Conservation (phyloP, 2,113 vertebrate species). For the Myotis yumanensis region DNA sequence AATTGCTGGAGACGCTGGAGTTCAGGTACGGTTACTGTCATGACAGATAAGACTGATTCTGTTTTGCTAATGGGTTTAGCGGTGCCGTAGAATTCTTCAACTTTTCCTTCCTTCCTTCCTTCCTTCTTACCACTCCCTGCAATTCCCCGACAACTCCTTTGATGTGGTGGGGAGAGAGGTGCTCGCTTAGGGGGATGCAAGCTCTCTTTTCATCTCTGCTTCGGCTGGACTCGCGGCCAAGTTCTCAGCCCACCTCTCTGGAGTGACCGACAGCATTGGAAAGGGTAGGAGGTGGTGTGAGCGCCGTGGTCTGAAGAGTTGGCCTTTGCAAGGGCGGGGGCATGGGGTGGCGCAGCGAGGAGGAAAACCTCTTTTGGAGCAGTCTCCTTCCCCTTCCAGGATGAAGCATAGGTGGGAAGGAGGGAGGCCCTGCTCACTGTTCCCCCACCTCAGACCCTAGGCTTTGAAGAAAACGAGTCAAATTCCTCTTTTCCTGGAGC, state of each 20-base stretch:
- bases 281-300: not conserved
- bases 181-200: not conserved
- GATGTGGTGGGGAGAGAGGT: not conserved
- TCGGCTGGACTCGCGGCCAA: not conserved
- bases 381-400: not conserved
- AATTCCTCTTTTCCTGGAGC: not conserved
- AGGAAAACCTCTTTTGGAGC: constrained; percentile 2
- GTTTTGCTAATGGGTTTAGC: not conserved
- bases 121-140: not conserved
- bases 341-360: not conserved
- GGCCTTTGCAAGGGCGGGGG: not conserved
- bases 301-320: not conserved
- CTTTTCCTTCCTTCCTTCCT: not conserved
- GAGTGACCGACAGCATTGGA: not conserved
- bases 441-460: not conserved
- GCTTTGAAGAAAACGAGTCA: not conserved
- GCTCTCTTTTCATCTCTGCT: not conserved
- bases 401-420: not conserved
- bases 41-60: not conserved
- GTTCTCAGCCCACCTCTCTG: not conserved
- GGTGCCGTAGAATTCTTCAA: not conserved
- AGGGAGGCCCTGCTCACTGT: not conserved
- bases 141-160: not conserved
- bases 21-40: not conserved
- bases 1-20: not conserved